phyloP scores from a whole-genome alignment of 2,888 invertebrate species.

The Drosophila neutralis region DNA sequence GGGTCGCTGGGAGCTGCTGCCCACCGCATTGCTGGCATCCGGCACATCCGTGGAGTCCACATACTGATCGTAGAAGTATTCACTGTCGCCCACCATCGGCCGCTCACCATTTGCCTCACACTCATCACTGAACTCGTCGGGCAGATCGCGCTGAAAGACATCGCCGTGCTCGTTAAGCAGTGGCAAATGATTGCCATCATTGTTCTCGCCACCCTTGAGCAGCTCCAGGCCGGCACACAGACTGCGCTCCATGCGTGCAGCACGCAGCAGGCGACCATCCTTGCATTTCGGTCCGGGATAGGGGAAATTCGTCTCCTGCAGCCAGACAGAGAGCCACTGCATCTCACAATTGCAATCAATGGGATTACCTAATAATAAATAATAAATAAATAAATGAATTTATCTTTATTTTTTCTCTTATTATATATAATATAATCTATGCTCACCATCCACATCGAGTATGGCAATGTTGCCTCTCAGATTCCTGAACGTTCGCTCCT shows the following conservation, averaged over 20 bases:
- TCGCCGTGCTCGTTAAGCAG: slow-evolving; percentile 89
- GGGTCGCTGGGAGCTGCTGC: slow-evolving; percentile 75
- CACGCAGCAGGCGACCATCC: slow-evolving; percentile 91
- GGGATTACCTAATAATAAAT: slow-evolving; percentile 89
- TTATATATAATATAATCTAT: not conserved
- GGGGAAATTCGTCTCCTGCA: slow-evolving; percentile 89
- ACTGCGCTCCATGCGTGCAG: slow-evolving; percentile 89
- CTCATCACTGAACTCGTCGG: slow-evolving; percentile 86
- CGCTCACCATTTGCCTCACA: slow-evolving; percentile 85
- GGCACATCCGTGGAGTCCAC: slow-evolving; percentile 88
- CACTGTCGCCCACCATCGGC: slow-evolving; percentile 90
- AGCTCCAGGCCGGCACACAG: slow-evolving; percentile 86
- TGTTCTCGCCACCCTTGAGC: slow-evolving; percentile 54
- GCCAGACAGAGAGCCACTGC: slow-evolving; percentile 93
- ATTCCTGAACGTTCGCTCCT: slow-evolving; percentile 90
- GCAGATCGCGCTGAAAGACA: slow-evolving; percentile 87
- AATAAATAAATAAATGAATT: not conserved
- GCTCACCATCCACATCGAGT: slow-evolving; percentile 92
- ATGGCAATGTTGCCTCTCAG: slow-evolving; percentile 92
- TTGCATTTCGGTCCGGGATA: slow-evolving; percentile 90
- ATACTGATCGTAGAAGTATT: slow-evolving; percentile 93
- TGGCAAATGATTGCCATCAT: slow-evolving; percentile 86
- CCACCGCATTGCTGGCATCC: slow-evolving; percentile 82
- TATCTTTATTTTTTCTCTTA: not conserved
- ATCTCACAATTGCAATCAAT: slow-evolving; percentile 92